Evolutionary conservation across 2,888 invertebrate genomes (phyloP).

Genomic region (Nemurella pictetii): DNA sequence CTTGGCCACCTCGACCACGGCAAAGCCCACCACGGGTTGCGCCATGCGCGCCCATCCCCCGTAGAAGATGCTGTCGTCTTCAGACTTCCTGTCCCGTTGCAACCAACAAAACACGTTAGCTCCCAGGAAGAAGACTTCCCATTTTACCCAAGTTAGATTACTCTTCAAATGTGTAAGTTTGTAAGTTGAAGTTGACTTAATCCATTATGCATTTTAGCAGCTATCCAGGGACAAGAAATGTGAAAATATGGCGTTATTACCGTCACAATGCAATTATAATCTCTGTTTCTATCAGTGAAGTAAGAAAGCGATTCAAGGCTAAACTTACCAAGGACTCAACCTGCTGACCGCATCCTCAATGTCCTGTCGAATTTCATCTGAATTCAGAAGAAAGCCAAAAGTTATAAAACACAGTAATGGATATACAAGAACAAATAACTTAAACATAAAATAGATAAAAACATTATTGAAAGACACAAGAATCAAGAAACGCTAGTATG

Average conservation of each 20-base stretch:
- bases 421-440: not conserved
- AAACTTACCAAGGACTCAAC: constrained; percentile 85
- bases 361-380: constrained; percentile 97
- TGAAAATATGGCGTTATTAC: too few relatives aligned
- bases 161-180: too few relatives aligned
- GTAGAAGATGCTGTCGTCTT: constrained; percentile 84
- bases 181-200: too few relatives aligned
- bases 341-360: constrained; percentile 96
- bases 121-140: constrained; percentile 28
- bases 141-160: too few relatives aligned
- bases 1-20: constrained; percentile 92
- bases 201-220: too few relatives aligned
- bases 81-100: constrained; percentile 83
- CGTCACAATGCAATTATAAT: too few relatives aligned
- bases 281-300: too few relatives aligned
- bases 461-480: too few relatives aligned
- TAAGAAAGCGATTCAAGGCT: too few relatives aligned
- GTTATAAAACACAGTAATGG: not conserved
- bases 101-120: constrained; percentile 25
- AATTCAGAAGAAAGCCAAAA: constrained; percentile 42
- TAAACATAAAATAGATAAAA: too few relatives aligned
- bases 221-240: too few relatives aligned
- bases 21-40: constrained; percentile 87
- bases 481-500: too few relatives aligned
- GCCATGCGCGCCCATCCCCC: constrained; percentile 99